Evolutionary conservation across 2,797 vertebrate species (phyloP), one percentile per base, ranked within the genome.

Genomic region (Tolypeutes matacus): DNA sequence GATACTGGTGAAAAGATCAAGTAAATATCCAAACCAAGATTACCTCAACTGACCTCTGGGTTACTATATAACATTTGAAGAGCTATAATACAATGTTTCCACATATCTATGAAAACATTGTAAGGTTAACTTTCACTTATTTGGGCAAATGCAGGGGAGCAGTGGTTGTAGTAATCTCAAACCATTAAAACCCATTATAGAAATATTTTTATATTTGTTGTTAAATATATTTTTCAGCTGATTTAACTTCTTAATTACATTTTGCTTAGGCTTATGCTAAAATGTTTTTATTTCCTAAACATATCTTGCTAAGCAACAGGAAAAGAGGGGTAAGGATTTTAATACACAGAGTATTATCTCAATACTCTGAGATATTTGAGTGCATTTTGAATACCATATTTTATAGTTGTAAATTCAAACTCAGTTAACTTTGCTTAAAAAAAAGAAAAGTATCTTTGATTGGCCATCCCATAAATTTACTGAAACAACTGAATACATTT

Each of bases 161-260:
- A 8, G 36, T 17, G 51, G 4, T 0, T 36, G 51, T 11, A 49
- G 73, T 6, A 42, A n/a, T 72, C 13, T 94, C 53, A 53, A n/a
- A 34, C 15, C 36, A 31, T 72, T 78, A 49, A 31, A 81, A 20
- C 34, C 11, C 15, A 36, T 42, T 76, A n/a, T 9, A 75, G 78
- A 83, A 73, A 58, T 49, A 13, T 9, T 77, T 56, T 58, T 25
- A 64, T 62, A 27, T 89, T 94, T 93, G 21, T 1, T 62, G 88
- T 94, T 53, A 72, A 89, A 84, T 65, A 13, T 7, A 56, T 65
- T 86, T 91, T 81, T 77, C 56, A 93, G 20, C 1, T 73, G 6
- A 76, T 85, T 94, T 84, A 78, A 67, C 81, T 88, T 90, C 51
- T 84, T 83, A 84, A 21, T 93, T 88, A 25, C 4, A 51, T 42